Percentiles rank a stretch among this genome's conserved stretches.
phyloP scores from a whole-genome alignment of 2,113 vertebrate genomes.

The Guaruba guarouba region DNA sequence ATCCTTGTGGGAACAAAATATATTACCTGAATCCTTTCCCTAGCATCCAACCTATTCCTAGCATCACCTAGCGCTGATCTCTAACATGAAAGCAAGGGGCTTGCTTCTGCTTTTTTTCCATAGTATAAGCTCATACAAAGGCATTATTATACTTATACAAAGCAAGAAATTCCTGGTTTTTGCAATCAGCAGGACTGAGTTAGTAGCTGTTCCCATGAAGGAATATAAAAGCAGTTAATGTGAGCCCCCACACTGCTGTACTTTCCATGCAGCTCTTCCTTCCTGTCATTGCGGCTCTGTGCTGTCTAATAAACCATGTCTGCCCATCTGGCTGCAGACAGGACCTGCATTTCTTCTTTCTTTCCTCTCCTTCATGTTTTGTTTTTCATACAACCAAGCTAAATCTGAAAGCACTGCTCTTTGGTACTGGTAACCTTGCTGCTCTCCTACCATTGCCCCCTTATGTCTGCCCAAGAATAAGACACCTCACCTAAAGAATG shows the following conservation, averaged over 20 bases:
- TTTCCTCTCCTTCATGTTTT: background rate
- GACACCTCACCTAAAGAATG: background rate
- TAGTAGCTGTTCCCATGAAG: background rate
- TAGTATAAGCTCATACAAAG: background rate
- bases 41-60: background rate
- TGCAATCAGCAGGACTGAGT: background rate
- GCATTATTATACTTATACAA: background rate
- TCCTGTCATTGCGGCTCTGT: rapidly evolving
- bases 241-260: rapidly evolving
- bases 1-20: background rate
- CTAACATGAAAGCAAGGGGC: background rate
- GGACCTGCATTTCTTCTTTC: background rate
- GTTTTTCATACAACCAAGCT: background rate
- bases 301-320: background rate
- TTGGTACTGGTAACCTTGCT: background rate
- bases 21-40: background rate
- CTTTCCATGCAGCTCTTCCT: background rate
- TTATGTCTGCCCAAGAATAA: background rate
- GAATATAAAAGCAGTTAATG: background rate
- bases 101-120: background rate
- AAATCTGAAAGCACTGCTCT: background rate
- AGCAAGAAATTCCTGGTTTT: background rate
- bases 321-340: background rate
- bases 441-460: background rate
- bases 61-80: background rate